Evolutionary conservation across 2,113 vertebrate genomes (phyloP).

Genomic region (Alces alces): DNA sequence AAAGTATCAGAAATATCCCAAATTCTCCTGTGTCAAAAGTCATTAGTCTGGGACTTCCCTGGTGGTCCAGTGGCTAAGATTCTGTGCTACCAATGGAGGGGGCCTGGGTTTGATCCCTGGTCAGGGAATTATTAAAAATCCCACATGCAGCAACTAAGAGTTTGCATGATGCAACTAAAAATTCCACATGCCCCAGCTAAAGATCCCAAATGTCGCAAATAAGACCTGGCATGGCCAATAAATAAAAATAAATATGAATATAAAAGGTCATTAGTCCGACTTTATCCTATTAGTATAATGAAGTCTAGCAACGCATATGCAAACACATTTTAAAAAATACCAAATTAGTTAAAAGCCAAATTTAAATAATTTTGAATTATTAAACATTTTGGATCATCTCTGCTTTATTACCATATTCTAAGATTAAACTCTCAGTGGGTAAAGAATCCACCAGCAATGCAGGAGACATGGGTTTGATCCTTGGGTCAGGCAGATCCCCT

Average conservation of each 20-base stretch:
- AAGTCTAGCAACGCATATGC: constrained; percentile 14
- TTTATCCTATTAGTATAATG: constrained; percentile 35
- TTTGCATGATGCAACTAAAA: neutral
- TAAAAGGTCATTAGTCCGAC: neutral
- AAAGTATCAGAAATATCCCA: constrained; percentile 18
- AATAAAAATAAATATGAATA: neutral
- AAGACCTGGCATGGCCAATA: neutral
- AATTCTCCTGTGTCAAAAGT: constrained; percentile 5
- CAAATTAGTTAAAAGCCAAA: neutral
- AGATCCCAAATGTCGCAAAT: neutral
- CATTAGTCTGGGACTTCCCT: neutral
- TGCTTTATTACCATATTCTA: neutral
- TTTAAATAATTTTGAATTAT: constrained; percentile 25
- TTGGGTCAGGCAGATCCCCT: neutral
- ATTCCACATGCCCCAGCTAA: neutral
- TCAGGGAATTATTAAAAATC: neutral
- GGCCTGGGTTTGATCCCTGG: neutral
- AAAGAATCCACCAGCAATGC: neutral
- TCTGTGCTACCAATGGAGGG: neutral
- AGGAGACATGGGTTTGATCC: neutral
- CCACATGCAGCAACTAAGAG: neutral
- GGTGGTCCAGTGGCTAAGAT: neutral
- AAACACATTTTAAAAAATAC: constrained; percentile 35
- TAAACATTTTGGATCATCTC: neutral
- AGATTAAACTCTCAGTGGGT: neutral